Base-by-base conservation (phyloP, 2,113 vertebrate genomes). In the Antechinus stuartii region DNA sequence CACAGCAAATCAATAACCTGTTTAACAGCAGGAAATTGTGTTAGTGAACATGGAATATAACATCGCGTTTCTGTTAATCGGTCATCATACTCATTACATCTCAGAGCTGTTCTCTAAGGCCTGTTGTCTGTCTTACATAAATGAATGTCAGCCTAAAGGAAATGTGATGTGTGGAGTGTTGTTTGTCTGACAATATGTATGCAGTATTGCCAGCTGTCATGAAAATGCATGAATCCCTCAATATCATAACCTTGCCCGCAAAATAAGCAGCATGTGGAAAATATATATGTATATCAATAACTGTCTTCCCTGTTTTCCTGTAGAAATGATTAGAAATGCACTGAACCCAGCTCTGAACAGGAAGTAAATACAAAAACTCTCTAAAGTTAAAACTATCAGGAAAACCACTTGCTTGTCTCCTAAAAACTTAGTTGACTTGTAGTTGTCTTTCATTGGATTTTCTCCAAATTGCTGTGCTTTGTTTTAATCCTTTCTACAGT, bases 141-240 rank as follows among this genome's bases (percentile, higher is more conserved):
- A 96, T 96, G 92, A 97, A 94, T 95, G 90, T 93, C 94, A 97
- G 94, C 94, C 46, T 96, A 50, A 97, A 96, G 92, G 93, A 97
- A 95, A 96, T 93, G 95, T 91, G 93, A 96, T 91, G 95, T 91
- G 89, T 95, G 93, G 52, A 90, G 93, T 96, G 95, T 93, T 96
- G 54, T 92, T 2, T 90, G 50, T 95, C 93, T 98, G 96, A 96
- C 96, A 50, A 91, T 91, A 94, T 84, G 35, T 97, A 95, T 96
- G 94, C 94, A 94, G 93, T 96, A 92, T 92, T 97, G 91, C 91
- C 97, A 96, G 96, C 95, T 95, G 97, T 94, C 96, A 93, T 84
- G 97, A 96, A 96, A 96, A 95, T 98, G 98, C 98, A 99, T 98
- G 98, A 96, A 19, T 93, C 90, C 92, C 56, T 96, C 97, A 96